Evolutionary conservation across 2,113 vertebrate genomes (phyloP).

Genomic region (Dipodomys stephensi): DNA sequence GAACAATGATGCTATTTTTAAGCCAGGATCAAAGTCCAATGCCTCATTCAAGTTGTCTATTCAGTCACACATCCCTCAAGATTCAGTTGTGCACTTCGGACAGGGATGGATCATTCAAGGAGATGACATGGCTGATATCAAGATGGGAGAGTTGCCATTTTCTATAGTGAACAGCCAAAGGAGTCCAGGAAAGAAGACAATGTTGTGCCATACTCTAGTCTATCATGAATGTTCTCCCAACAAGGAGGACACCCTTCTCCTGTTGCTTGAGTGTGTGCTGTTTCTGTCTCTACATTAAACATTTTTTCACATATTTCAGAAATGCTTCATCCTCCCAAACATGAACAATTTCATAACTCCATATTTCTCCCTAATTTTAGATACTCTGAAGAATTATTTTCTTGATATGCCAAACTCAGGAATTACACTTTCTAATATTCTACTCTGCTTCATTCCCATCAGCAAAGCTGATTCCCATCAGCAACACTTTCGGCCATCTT

Average conservation of each 20-base stretch:
- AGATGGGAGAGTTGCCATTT: neutral
- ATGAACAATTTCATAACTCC: constrained; percentile 23
- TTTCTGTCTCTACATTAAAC: constrained; percentile 3
- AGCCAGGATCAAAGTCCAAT: neutral
- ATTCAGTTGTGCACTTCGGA: neutral
- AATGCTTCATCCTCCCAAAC: constrained; percentile 32
- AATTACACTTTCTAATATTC: neutral
- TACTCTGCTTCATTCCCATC: neutral
- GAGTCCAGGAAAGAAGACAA: neutral
- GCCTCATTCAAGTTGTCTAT: neutral
- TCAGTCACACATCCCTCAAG: neutral
- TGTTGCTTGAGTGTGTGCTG: neutral
- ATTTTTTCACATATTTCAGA: constrained; percentile 13
- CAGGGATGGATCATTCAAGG: neutral
- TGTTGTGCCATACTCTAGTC: neutral
- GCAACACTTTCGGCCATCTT: constrained; percentile 49
- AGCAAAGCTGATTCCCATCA: neutral
- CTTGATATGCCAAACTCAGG: constrained; percentile 33
- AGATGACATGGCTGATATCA: neutral
- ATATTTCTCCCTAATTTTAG: constrained; percentile 54
- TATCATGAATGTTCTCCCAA: neutral
- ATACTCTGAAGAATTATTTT: constrained; percentile 43
- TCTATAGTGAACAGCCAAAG: neutral
- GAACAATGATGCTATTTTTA: constrained; percentile 43
- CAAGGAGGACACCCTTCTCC: neutral